A percentile compares a stretch with the other conserved stretches of the same genome.
phyloP scores from a whole-genome alignment of 2,797 vertebrate species.

The Sebastes itinus region DNA sequence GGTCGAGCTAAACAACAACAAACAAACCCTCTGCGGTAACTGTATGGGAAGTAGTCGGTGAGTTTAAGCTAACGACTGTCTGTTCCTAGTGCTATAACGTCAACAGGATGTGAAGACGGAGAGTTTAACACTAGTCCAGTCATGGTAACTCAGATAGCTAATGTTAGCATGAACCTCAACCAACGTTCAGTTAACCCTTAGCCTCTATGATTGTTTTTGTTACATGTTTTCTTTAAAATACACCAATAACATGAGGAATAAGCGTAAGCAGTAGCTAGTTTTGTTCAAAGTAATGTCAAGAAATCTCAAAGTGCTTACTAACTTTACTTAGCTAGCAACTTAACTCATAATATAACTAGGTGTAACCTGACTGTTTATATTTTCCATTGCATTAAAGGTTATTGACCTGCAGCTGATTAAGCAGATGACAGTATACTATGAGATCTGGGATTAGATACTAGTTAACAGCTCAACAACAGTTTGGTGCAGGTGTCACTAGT shows the following conservation, averaged over 20 bases:
- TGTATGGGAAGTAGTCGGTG: conserved; percentile 34
- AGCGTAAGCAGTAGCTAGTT: neutral
- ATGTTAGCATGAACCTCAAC: conserved; percentile 13
- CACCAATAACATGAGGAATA: neutral
- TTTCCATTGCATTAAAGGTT: neutral
- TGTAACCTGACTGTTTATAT: neutral
- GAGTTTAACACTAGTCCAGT: neutral
- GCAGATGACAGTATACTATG: neutral
- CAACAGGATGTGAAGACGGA: neutral
- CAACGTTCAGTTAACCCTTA: neutral
- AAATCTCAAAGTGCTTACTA: neutral
- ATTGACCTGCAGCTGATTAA: neutral
- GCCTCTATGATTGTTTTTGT: neutral
- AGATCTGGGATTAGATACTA: neutral
- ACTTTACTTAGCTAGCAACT: neutral
- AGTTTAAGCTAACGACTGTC: conserved; percentile 21
- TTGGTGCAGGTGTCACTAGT: neutral
- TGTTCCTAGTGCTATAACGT: neutral
- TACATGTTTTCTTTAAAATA: neutral
- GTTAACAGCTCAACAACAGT: neutral
- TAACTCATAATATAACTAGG: neutral
- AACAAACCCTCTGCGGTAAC: neutral
- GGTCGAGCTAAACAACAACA: conserved; percentile 35
- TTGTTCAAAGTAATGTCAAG: neutral
- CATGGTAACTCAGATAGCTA: conserved; percentile 49